These are phyloP conservation scores for Rosalia funebris DNA, from an alignment of 2,888 invertebrate genomes.

Conservation along the genomic window DNA sequence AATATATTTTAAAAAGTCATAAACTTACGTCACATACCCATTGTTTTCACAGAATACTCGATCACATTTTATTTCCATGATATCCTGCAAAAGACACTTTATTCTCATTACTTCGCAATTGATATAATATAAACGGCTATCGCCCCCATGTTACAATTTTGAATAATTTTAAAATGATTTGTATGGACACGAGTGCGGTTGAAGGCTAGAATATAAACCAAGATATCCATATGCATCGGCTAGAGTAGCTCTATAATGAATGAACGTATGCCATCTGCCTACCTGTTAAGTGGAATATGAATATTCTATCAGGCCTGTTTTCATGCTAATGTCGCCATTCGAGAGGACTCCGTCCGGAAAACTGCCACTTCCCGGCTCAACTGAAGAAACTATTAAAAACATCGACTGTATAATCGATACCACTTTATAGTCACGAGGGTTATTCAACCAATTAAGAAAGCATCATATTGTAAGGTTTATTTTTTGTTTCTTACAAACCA, in stretches of 20 bases:
- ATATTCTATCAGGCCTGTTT: constrained; percentile 19
- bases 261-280: constrained; percentile 21
- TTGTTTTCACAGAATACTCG: too few relatives aligned
- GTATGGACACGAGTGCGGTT: constrained; percentile 7
- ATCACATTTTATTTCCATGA: too few relatives aligned
- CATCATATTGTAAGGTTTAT: too few relatives aligned
- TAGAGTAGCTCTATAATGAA: constrained; percentile 18
- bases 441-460: too few relatives aligned
- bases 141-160: too few relatives aligned
- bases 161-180: constrained; percentile 16
- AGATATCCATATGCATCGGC: constrained; percentile 23
- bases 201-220: constrained; percentile 19
- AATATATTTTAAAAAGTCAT: too few relatives aligned
- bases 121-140: too few relatives aligned
- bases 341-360: constrained; percentile 12
- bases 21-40: too few relatives aligned
- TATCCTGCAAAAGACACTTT: too few relatives aligned
- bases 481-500: too few relatives aligned
- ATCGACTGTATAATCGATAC: background rate
- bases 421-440: background rate
- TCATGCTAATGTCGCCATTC: constrained; percentile 15
- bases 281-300: constrained; percentile 26
- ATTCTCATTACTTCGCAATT: too few relatives aligned
- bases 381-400: constrained; percentile 8
- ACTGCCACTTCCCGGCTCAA: constrained; percentile 9